Evolutionary conservation across 1,140 invertebrate species (phyloP).

Genomic region (Lepidotrigona ventralis): DNA sequence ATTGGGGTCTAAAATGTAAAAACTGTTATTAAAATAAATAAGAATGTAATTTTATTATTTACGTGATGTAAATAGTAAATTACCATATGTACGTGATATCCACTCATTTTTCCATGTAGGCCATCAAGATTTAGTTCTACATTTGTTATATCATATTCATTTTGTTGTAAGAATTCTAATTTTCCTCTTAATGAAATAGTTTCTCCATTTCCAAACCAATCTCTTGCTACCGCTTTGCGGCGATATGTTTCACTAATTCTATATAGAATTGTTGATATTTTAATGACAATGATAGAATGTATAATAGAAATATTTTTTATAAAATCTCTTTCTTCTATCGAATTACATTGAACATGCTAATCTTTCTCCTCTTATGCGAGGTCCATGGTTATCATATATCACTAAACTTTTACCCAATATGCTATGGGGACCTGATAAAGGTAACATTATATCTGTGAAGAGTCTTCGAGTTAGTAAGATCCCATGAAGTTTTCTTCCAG

Average conservation of each 20-base stretch:
- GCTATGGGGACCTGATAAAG: conserved; percentile 87
- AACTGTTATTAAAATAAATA: background rate
- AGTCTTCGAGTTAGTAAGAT: conserved; percentile 85
- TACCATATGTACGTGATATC: conserved; percentile 93
- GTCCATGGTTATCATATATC: conserved; percentile 93
- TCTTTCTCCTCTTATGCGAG: conserved; percentile 91
- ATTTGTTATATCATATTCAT: conserved; percentile 90
- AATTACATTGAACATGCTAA: conserved; percentile 92
- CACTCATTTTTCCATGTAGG: conserved; percentile 83
- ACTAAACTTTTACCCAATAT: conserved; percentile 92
- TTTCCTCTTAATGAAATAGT: conserved; percentile 84
- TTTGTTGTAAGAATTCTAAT: conserved; percentile 91
- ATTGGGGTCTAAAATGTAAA: conserved; percentile 84
- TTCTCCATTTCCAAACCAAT: conserved; percentile 92
- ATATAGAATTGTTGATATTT: background rate
- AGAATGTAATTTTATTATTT: background rate
- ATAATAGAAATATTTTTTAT: conserved; percentile 2
- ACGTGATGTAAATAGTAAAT: conserved; percentile 22
- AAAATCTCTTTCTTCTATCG: background rate
- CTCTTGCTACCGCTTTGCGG: conserved; percentile 90
- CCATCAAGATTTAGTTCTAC: conserved; percentile 89
- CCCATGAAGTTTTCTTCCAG: conserved; percentile 85
- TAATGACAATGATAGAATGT: background rate
- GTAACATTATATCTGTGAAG: conserved; percentile 89
- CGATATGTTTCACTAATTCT: conserved; percentile 88